These are phyloP conservation scores for Plodia interpunctella DNA, from an alignment of 1,140 invertebrate species.

Conservation along the genomic window DNA sequence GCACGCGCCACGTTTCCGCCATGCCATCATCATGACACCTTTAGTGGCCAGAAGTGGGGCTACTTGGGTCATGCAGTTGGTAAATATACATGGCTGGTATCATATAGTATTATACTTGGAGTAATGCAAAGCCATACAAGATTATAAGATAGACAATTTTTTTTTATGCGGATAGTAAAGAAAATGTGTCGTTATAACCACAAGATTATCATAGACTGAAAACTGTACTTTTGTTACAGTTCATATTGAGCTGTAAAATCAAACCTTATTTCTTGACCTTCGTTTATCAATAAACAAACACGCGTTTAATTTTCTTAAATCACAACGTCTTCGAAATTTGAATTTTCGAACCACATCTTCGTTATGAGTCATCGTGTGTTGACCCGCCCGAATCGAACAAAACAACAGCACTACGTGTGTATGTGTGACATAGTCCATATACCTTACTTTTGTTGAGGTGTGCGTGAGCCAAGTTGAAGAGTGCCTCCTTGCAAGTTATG, in stretches of 20 bases:
- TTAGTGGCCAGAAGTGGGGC: neutral
- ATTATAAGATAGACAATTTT: no score
- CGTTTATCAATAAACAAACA: neutral
- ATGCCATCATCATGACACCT: neutral
- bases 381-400: slow-evolving; percentile 21
- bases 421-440: neutral
- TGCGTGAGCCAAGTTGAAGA: slow-evolving; percentile 21
- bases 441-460: slow-evolving; percentile 17
- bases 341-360: neutral
- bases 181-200: no score
- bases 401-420: slow-evolving; percentile 2
- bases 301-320: neutral
- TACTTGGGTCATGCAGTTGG: neutral
- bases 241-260: no score
- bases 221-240: no score
- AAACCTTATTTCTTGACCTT: no score
- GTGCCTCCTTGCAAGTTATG: slow-evolving; percentile 35
- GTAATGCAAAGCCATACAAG: no score
- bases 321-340: neutral
- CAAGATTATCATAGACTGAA: no score
- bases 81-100: no score
- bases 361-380: slow-evolving; percentile 20
- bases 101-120: no score
- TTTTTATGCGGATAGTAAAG: no score
- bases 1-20: slow-evolving; percentile 11